phyloP scores from a whole-genome alignment of 1,140 invertebrate species.

The Drosophila ficusphila region DNA sequence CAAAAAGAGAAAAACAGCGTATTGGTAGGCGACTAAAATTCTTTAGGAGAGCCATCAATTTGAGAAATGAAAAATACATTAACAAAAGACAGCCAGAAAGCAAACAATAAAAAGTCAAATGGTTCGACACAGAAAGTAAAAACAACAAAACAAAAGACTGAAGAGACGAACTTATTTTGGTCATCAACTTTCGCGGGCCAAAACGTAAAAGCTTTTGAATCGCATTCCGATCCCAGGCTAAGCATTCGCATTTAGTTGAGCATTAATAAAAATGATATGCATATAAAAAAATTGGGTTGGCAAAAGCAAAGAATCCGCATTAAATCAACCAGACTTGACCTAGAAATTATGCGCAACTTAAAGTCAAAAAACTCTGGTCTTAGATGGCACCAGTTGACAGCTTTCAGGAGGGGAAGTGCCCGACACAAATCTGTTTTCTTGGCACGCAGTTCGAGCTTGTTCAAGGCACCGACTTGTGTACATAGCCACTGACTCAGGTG shows the following conservation, averaged over 20 bases:
- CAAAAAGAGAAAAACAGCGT: background rate
- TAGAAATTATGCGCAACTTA: conserved; percentile 62
- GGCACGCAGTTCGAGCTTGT: conserved; percentile 48
- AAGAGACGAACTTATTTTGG: conserved; percentile 70
- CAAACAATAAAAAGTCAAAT: conserved; percentile 63
- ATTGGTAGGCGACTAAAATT: conserved; percentile 14
- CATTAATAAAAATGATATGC: conserved; percentile 10
- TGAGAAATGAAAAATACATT: conserved; percentile 10
- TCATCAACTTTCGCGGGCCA: conserved; percentile 62
- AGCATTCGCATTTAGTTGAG: conserved; percentile 47
- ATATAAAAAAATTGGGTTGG: conserved; percentile 17
- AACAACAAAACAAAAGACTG: conserved; percentile 70
- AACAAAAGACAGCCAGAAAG: conserved; percentile 16
- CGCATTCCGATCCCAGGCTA: conserved; percentile 23
- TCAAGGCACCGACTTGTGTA: conserved; percentile 19
- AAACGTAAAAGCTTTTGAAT: conserved; percentile 40
- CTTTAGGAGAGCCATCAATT: conserved; percentile 36
- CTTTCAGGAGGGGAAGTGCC: conserved; percentile 17
- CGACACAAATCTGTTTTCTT: conserved; percentile 45
- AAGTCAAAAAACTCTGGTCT: conserved; percentile 7
- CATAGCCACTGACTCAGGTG: conserved; percentile 10
- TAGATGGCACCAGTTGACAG: conserved; percentile 20
- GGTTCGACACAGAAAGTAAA: conserved; percentile 51
- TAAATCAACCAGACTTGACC: conserved; percentile 44
- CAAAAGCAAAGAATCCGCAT: conserved; percentile 28